Evolutionary conservation across 2,797 vertebrate species (phyloP), one percentile per base, ranked within the genome.

Genomic region (Octomys mimax): DNA sequence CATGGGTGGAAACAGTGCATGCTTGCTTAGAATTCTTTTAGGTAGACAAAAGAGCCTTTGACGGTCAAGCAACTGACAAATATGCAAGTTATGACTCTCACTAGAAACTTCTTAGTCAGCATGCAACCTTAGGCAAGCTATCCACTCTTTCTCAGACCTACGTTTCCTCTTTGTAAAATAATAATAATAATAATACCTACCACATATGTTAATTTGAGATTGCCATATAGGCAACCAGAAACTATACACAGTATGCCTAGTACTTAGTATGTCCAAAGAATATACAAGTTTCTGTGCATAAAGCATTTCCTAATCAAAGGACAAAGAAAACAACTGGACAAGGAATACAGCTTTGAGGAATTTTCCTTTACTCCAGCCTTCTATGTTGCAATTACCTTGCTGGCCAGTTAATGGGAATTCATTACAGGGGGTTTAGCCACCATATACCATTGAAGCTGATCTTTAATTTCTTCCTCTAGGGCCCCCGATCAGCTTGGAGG

Each of bases 381-480:
- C 80, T 62, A 8, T 18, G 33, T 87, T 87, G 77, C 82, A 95
- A 92, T 88, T 52, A 79, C 80, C 77, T 39, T 64, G 49, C 71
- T 75, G 49, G 42, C 42, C 42, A 85, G 82, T 57, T 75, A 94
- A 85, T 31, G 33, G 54, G 10, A 42, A 85, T 94, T 91, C 87
- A 71, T 91, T 66, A 70, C 71, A 78, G 83, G 62, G 80, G 80
- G 46, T 73, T 91, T 68, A 54, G 36, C 66, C 52, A 68, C 52
- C 70, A 12, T 4, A 57, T 11, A 49, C 73, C 52, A 87, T 83
- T 85, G 68, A 80, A 96, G 78, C 24, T 2, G 16, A 75, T 88
- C 87, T 96, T 95, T 94, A 77, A 94, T 71, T 95, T 93, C 81
- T 84, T 92, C 39, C 91, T 93, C 78, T 2, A 61, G 66, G 89